These are phyloP conservation scores for Lordiphosa fenestrarum DNA, from an alignment of 2,888 invertebrate species.

Conservation along the genomic window DNA sequence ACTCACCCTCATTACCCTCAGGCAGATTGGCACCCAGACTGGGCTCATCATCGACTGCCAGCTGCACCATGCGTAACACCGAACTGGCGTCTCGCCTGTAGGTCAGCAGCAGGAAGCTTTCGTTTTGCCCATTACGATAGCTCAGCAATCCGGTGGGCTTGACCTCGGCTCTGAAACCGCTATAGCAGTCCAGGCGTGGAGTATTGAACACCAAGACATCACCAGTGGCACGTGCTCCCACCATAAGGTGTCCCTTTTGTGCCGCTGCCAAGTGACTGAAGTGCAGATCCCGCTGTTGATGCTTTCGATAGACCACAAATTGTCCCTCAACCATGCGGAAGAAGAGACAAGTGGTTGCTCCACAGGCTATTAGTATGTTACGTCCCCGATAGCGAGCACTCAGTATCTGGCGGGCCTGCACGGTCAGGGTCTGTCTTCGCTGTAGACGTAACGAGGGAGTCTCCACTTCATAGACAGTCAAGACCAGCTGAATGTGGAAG, in stretches of 20 bases:
- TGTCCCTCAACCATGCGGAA: conserved; percentile 72
- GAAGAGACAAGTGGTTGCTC: conserved; percentile 45
- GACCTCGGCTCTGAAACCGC: conserved; percentile 52
- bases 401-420: conserved; percentile 53
- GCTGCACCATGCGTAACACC: conserved; percentile 68
- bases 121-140: conserved; percentile 56
- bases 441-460: conserved; percentile 46
- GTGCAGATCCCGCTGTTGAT: conserved; percentile 54
- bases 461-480: conserved; percentile 63
- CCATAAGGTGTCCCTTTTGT: conserved; percentile 50
- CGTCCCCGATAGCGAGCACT: conserved; percentile 59
- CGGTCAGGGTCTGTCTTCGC: conserved; percentile 63
- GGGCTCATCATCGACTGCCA: conserved; percentile 38
- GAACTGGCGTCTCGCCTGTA: conserved; percentile 42
- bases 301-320: conserved; percentile 64
- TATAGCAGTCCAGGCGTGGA: conserved; percentile 73
- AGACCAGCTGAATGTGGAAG: conserved; percentile 50
- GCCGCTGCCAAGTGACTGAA: conserved; percentile 62
- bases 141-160: conserved; percentile 55
- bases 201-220: conserved; percentile 68
- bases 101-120: conserved; percentile 62
- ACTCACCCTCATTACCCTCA: conserved; percentile 47
- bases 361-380: conserved; percentile 72
- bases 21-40: conserved; percentile 17
- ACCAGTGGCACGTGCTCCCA: conserved; percentile 59